Conservation (phyloP, 2,113 vertebrate genomes). For the Halcyon senegalensis region DNA sequence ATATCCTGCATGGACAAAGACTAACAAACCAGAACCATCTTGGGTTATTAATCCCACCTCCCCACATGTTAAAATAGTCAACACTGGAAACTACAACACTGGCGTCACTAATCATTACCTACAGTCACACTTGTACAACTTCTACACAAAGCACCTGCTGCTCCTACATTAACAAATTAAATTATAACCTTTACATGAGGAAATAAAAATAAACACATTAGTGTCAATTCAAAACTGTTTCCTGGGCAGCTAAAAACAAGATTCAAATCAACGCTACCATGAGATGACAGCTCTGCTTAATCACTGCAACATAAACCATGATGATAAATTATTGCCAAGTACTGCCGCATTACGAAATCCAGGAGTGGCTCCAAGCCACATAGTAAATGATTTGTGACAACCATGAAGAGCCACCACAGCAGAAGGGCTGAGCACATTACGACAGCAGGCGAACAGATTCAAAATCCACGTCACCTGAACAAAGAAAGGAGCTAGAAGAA, state of each 20-base stretch:
- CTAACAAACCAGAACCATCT: background rate
- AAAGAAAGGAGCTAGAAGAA: background rate
- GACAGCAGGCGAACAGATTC: background rate
- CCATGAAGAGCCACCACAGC: background rate
- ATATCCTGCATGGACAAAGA: background rate
- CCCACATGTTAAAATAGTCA: background rate
- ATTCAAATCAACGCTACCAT: background rate
- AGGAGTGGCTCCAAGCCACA: background rate
- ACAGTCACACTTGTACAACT: background rate
- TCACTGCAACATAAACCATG: background rate
- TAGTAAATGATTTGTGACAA: background rate
- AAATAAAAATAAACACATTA: constrained; percentile 31
- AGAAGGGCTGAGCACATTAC: background rate
- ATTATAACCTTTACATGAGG: background rate
- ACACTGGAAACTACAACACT: background rate
- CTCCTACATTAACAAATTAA: background rate
- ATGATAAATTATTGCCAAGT: background rate
- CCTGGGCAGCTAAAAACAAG: background rate
- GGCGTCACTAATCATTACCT: background rate
- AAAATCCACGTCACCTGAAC: background rate
- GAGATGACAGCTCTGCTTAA: background rate
- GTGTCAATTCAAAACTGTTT: background rate
- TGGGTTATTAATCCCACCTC: background rate
- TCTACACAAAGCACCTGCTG: background rate
- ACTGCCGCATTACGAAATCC: background rate